These are phyloP conservation scores for Eustalomyia histrio DNA, from an alignment of 2,888 invertebrate species.

Conservation along the genomic window DNA sequence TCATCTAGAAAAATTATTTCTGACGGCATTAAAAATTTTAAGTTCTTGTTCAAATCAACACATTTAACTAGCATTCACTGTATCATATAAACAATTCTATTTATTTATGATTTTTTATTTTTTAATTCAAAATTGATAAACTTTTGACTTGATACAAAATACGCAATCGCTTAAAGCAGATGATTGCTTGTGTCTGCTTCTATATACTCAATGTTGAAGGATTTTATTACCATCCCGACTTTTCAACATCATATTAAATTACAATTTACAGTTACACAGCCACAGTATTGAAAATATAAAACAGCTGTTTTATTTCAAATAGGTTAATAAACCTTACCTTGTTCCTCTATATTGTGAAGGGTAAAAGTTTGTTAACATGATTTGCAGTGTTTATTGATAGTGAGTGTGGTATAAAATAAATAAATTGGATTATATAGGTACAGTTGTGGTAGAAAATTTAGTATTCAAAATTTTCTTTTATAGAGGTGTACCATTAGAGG, in stretches of 20 bases:
- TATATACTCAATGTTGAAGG: constrained; percentile 5
- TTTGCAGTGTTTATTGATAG: constrained; percentile 8
- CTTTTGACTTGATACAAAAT: constrained; percentile 25
- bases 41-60: too few relatives aligned
- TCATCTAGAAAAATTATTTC: too few relatives aligned
- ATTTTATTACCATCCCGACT: constrained; percentile 16
- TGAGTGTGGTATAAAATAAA: background rate
- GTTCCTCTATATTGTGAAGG: constrained; percentile 4
- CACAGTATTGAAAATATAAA: background rate
- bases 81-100: background rate
- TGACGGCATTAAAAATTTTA: too few relatives aligned
- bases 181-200: background rate
- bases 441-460: too few relatives aligned
- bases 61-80: background rate
- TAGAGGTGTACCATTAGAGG: too few relatives aligned
- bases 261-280: constrained; percentile 5
- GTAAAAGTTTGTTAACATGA: constrained; percentile 16
- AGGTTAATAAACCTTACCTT: constrained; percentile 39
- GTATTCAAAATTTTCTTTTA: too few relatives aligned
- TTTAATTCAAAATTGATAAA: constrained; percentile 27
- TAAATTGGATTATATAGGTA: too few relatives aligned
- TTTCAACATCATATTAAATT: constrained; percentile 7
- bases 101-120: constrained; percentile 4
- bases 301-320: constrained; percentile 17
- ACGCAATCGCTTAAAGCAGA: background rate